These are phyloP conservation scores for Abrostola tripartita DNA, from an alignment of 2,888 invertebrate genomes.

Conservation along the genomic window DNA sequence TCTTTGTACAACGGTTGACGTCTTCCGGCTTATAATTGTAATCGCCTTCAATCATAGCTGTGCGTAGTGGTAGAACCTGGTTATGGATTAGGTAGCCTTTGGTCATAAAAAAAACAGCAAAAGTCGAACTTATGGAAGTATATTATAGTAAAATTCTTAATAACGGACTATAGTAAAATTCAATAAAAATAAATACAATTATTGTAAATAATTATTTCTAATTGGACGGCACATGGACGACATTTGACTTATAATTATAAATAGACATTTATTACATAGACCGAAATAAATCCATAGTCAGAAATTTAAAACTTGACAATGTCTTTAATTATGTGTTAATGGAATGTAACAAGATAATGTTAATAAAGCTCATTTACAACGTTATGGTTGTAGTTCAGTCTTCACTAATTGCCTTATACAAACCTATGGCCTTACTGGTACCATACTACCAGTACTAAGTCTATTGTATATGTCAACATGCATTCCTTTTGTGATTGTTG, in stretches of 20 bases:
- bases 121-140: background rate
- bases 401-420: constrained; percentile 37
- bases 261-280: background rate
- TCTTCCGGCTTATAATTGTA: too few species aligned
- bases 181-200: constrained; percentile 6
- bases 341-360: background rate
- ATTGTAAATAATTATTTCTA: background rate
- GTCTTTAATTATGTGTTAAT: too few species aligned
- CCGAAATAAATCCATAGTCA: too few species aligned
- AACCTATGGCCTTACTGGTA: constrained; percentile 35
- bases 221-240: constrained; percentile 10
- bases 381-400: constrained; percentile 48
- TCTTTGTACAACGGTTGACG: too few species aligned
- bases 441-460: background rate
- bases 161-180: constrained; percentile 10
- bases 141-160: constrained; percentile 15
- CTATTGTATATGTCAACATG: background rate
- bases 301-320: too few species aligned
- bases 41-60: too few species aligned
- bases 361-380: constrained; percentile 41
- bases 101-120: background rate
- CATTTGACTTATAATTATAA: constrained; percentile 1
- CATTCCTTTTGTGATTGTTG: too few species aligned
- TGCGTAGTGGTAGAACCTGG: too few species aligned
- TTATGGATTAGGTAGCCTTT: too few species aligned